Evolutionary conservation across 2,888 invertebrate species (phyloP).

Genomic region (Eupeodes luniger): DNA sequence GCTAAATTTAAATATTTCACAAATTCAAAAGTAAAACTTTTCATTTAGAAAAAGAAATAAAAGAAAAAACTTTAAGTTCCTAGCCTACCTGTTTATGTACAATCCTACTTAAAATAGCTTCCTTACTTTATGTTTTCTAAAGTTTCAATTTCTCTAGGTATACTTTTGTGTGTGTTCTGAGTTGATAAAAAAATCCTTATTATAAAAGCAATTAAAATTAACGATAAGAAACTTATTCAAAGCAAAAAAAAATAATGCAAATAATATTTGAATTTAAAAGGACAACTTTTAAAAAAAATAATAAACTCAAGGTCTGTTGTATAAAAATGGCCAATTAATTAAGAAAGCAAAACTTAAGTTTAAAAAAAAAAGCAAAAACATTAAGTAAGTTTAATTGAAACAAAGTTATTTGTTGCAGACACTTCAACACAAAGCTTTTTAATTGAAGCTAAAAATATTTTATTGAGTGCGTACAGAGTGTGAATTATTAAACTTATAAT

Average conservation of each 20-base stretch:
- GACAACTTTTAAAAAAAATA: slow-evolving; percentile 39
- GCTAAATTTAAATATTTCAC: neutral
- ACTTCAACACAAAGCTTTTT: neutral
- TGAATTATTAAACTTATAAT: too few relatives aligned
- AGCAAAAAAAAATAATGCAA: neutral
- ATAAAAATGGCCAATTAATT: neutral
- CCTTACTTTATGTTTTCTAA: neutral
- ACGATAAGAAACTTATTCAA: slow-evolving; percentile 47
- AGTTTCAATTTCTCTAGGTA: neutral
- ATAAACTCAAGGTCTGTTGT: slow-evolving; percentile 25
- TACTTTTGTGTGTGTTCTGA: neutral
- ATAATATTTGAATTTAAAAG: slow-evolving; percentile 1
- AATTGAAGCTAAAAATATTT: neutral
- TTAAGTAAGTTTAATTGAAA: neutral
- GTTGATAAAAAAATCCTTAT: slow-evolving; percentile 24
- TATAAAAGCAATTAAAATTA: slow-evolving; percentile 66
- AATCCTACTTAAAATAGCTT: neutral
- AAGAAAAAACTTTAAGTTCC: too few relatives aligned
- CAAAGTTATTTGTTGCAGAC: neutral
- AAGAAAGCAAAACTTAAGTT: neutral
- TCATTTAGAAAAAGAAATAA: neutral
- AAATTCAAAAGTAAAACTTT: slow-evolving; percentile 2
- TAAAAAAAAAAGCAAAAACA: neutral
- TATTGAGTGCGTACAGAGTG: neutral
- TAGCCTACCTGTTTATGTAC: neutral